A percentile compares a stretch with the other conserved stretches of the same genome.
phyloP scores from a whole-genome alignment of 2,113 vertebrate species.

The Coreoperca whiteheadi region DNA sequence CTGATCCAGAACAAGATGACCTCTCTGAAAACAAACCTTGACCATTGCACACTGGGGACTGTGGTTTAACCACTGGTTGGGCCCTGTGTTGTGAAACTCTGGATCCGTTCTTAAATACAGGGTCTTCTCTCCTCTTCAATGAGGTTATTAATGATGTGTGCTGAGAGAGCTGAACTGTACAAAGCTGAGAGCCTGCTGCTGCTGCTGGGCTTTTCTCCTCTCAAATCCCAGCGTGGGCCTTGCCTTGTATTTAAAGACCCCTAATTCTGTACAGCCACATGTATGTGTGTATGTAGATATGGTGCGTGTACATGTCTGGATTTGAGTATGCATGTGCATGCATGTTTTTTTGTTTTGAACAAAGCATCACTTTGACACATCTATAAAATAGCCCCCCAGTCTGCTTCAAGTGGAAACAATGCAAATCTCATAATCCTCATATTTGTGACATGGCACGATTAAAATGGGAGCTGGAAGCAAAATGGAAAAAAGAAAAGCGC shows the following conservation, averaged over 20 bases:
- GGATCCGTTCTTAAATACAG: conserved; percentile 59
- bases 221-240: conserved; percentile 52
- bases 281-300: conserved; percentile 14
- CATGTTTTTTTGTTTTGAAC: conserved; percentile 35
- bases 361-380: conserved; percentile 52
- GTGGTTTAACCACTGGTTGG: conserved; percentile 48
- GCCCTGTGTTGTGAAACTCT: conserved; percentile 35
- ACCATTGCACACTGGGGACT: conserved; percentile 58
- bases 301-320: conserved; percentile 1
- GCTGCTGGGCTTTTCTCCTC: conserved; percentile 53
- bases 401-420: conserved; percentile 73
- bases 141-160: conserved; percentile 79
- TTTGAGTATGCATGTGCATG: not conserved
- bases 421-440: conserved; percentile 77
- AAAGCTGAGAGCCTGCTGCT: conserved; percentile 64
- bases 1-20: conserved; percentile 50
- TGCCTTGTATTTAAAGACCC: conserved; percentile 48
- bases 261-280: conserved; percentile 45
- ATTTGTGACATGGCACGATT: conserved; percentile 74
- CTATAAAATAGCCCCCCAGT: conserved; percentile 37
- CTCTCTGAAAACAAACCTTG: conserved; percentile 72
- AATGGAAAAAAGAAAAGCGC: conserved; percentile 23
- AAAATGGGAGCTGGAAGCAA: conserved; percentile 54
- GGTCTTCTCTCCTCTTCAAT: conserved; percentile 55
- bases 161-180: conserved; percentile 67